These are phyloP conservation scores for Nesometra sesokonis DNA, from an alignment of 35 echinoderm and acorn worm genomes.

Conservation along the genomic window DNA sequence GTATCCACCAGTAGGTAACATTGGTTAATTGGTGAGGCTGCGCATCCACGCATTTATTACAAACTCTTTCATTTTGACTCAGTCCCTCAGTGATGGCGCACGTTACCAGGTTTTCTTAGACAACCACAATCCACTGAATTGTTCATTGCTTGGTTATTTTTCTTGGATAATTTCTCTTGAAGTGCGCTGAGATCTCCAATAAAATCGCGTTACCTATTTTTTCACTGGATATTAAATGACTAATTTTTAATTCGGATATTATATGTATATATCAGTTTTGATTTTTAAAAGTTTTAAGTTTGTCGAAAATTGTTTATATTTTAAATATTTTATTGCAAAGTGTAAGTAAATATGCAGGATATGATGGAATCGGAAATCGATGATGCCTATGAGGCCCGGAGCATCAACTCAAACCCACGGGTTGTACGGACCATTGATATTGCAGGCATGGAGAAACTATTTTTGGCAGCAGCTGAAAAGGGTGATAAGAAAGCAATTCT, in stretches of 20 bases:
- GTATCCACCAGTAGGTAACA: neutral
- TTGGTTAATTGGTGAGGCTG: neutral
- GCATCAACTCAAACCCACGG: neutral
- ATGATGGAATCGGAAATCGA: neutral
- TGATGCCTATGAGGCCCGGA: neutral
- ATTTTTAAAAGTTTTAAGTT: neutral
- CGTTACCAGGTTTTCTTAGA: neutral
- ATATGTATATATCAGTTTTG: neutral
- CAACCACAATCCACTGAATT: neutral
- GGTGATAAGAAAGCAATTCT: conserved; percentile 96
- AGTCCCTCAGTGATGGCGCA: neutral
- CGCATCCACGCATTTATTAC: neutral
- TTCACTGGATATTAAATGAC: too few species aligned
- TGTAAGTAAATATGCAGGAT: neutral
- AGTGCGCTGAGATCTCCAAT: neutral
- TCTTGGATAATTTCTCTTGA: neutral
- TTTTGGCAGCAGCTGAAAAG: conserved; percentile 87
- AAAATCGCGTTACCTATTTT: neutral
- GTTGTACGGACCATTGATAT: neutral
- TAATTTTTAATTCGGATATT: neutral
- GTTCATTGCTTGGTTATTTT: neutral
- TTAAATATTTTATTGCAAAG: neutral
- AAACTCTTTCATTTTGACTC: neutral
- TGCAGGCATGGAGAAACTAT: conserved; percentile 76
- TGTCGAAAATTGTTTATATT: neutral